Evolutionary conservation across 2,888 invertebrate species (phyloP).

Genomic region (Merodon equestris): DNA sequence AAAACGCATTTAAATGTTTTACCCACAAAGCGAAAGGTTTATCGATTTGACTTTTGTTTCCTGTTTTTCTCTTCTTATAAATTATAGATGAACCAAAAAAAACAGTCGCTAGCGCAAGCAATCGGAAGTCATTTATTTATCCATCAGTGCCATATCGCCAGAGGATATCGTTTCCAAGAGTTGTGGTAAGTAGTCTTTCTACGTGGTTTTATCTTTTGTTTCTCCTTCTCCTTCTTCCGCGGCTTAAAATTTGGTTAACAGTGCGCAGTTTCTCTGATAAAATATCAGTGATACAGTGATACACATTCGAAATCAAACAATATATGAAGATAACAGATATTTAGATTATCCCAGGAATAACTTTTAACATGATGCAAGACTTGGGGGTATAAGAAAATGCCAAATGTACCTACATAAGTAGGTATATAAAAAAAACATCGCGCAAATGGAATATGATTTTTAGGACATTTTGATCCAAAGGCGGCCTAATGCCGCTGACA

Average conservation of each 20-base stretch:
- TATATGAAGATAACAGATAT: too few relatives aligned
- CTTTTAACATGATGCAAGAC: too few relatives aligned
- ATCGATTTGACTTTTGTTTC: conserved; percentile 24
- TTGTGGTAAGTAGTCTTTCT: conserved; percentile 78
- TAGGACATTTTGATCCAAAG: too few relatives aligned
- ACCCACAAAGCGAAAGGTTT: conserved; percentile 5
- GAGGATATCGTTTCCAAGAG: conserved; percentile 77
- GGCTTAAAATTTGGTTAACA: too few relatives aligned
- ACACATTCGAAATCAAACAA: neutral
- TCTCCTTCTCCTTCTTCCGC: too few relatives aligned
- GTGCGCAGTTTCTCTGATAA: conserved; percentile 28
- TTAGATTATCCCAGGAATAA: too few relatives aligned
- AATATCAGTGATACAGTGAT: conserved; percentile 21
- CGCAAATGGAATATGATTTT: too few relatives aligned
- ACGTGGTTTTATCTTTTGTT: neutral
- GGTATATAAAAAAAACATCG: too few relatives aligned
- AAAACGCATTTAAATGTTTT: neutral
- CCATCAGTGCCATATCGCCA: conserved; percentile 74
- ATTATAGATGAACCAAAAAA: conserved; percentile 45
- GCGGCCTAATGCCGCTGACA: too few relatives aligned
- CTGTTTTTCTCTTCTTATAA: conserved; percentile 3
- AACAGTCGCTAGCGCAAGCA: conserved; percentile 11
- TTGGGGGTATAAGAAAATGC: too few relatives aligned
- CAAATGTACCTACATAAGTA: too few relatives aligned
- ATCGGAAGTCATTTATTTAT: conserved; percentile 33